Base-by-base conservation (phyloP, 2,888 invertebrate genomes). In the Ormia ochracea region DNA sequence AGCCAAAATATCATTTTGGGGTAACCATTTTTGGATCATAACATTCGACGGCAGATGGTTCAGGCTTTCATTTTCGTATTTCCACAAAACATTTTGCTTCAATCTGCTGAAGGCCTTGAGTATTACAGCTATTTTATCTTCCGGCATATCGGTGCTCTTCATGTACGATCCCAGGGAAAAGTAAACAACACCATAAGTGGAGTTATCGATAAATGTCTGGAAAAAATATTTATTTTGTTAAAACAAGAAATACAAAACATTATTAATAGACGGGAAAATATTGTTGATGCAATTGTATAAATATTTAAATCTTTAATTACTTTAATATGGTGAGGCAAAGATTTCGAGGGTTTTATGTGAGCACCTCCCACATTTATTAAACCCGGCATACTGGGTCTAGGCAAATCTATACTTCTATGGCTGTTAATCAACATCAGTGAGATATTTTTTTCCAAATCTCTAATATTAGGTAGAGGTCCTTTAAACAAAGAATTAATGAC, bases 71-170 rank as follows among this genome's bases (percentile, higher is more conserved):
- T 89, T 90, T 82, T 91, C 91, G 85, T 90, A 92, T 83, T 91
- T 91, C 91, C 91, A 91, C 2, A 92, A 79, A n/a, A 92, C 90
- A 54, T 88, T 88, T 80, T 91, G 90, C 72, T 90, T 90, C 0
- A 91, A 83, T 75, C 88, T 84, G 3, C 89, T 84, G 78, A 92
- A 91, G 1, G 90, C 90, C 5, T 89, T 87, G 0, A 91, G 81
- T 5, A 91, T 85, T 14, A 87, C 83, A 3, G 85, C 80, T 0
- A 89, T 84, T 72, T 88, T 89, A 21, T 90, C 88, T 4, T 86
- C 82, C 5, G 91, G 90, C 87, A 91, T 87, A 56, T 90, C 88
- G 1, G 87, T 87, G 63, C 90, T 89, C 75, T 90, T 88, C 81
- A 91, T 84, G 33, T 90, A 88, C 1, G 91, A 90, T 0, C 91